Percentiles rank a stretch among this genome's conserved stretches.
Conservation (phyloP, 1,140 invertebrate species). For the Mizuhopecten yessoensis region DNA sequence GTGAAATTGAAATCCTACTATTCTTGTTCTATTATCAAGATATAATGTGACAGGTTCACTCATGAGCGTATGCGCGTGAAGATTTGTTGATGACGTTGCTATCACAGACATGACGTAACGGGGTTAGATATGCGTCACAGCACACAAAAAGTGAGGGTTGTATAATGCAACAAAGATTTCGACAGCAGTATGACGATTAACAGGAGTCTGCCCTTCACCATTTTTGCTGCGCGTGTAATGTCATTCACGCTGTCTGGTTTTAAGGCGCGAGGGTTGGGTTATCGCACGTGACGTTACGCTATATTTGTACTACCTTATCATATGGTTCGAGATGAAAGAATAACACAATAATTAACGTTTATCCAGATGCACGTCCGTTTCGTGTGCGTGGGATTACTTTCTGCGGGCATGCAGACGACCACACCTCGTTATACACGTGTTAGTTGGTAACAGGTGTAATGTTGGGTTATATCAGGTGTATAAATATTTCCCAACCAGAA, state of each 20-base stretch:
- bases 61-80: background rate
- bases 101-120: background rate
- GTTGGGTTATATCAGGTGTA: background rate
- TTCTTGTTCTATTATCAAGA: background rate
- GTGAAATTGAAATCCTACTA: too few species aligned
- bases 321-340: background rate
- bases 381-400: background rate
- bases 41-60: background rate
- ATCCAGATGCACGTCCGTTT: slow-evolving; percentile 25
- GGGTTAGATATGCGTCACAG: background rate
- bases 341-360: background rate
- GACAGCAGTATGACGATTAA: background rate
- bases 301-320: background rate
- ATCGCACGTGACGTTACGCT: background rate
- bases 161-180: background rate
- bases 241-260: background rate
- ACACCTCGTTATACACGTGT: background rate
- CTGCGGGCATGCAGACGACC: background rate
- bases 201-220: background rate
- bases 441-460: background rate
- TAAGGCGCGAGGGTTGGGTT: background rate
- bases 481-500: background rate
- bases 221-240: too few species aligned
- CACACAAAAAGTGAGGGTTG: background rate
- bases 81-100: background rate